Percentiles rank a stretch among this genome's conserved stretches.
These are phyloP conservation scores for Scotopteryx bipunctaria DNA, from an alignment of 2,888 invertebrate genomes.

Conservation along the genomic window DNA sequence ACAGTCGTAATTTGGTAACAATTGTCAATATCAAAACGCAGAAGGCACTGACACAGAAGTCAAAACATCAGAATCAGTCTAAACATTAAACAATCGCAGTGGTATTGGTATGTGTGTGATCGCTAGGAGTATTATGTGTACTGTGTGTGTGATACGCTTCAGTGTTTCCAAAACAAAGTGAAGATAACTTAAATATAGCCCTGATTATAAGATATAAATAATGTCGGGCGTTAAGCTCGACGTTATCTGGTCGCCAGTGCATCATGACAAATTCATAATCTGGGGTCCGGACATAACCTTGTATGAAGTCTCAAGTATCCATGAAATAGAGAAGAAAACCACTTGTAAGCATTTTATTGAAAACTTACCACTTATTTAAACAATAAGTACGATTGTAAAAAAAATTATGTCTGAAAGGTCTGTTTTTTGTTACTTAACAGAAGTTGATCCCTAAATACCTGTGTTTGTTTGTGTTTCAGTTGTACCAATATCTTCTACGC, in stretches of 20 bases:
- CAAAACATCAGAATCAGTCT: too few relatives aligned
- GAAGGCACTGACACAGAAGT: too few relatives aligned
- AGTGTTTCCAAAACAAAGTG: conserved; percentile 22
- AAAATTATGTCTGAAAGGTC: too few relatives aligned
- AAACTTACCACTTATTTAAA: neutral
- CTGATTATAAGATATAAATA: too few relatives aligned
- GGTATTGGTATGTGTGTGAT: too few relatives aligned
- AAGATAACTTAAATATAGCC: conserved; percentile 1
- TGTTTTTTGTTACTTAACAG: too few relatives aligned
- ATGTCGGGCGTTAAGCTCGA: conserved; percentile 86
- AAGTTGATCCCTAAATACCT: too few relatives aligned
- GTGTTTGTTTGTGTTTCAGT: conserved; percentile 74
- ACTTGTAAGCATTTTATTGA: conserved; percentile 68
- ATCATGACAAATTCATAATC: conserved; percentile 90
- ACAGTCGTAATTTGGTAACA: neutral
- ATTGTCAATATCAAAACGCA: neutral
- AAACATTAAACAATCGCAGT: neutral
- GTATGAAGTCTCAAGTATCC: conserved; percentile 88
- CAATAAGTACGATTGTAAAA: neutral
- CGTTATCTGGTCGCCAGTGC: conserved; percentile 93
- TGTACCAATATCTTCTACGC: conserved; percentile 86
- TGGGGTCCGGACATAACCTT: conserved; percentile 96
- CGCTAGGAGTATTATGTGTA: too few relatives aligned
- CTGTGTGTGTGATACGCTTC: conserved; percentile 29
- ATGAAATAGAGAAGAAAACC: conserved; percentile 81